Percentiles rank a stretch among this genome's conserved stretches.
phyloP scores from a whole-genome alignment of 2,797 vertebrate species.

The Acipenser ruthenus region DNA sequence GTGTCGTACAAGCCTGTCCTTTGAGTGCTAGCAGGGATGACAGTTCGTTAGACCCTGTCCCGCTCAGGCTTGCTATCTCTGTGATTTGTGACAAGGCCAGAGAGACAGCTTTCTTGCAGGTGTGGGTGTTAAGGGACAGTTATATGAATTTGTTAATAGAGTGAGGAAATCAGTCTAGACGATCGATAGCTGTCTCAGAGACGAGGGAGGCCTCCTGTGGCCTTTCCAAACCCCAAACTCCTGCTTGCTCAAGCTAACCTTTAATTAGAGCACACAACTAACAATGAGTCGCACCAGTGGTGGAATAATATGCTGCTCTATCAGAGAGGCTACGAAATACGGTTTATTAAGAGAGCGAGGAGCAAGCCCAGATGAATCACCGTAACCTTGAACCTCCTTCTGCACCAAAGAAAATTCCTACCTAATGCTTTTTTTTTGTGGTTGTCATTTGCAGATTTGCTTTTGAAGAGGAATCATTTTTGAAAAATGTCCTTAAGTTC shows the following conservation, averaged over 20 bases:
- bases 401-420: no score
- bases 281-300: no score
- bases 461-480: no score
- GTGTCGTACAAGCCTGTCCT: background rate
- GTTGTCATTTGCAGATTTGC: no score
- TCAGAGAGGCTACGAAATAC: no score
- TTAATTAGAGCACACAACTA: slow-evolving; percentile 10
- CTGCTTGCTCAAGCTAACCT: slow-evolving; percentile 8
- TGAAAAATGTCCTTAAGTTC: no score
- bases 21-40: background rate
- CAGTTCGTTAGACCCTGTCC: background rate
- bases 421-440: no score
- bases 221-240: slow-evolving; percentile 7
- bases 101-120: background rate
- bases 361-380: no score
- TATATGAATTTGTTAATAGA: background rate
- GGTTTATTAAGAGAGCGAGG: no score
- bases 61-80: background rate
- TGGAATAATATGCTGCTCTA: no score
- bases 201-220: background rate
- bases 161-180: background rate
- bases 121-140: background rate
- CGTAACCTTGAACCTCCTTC: no score
- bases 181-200: no score
- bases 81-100: background rate